phyloP scores from a whole-genome alignment of 2,113 vertebrate species.

The Lipophrys pholis region DNA sequence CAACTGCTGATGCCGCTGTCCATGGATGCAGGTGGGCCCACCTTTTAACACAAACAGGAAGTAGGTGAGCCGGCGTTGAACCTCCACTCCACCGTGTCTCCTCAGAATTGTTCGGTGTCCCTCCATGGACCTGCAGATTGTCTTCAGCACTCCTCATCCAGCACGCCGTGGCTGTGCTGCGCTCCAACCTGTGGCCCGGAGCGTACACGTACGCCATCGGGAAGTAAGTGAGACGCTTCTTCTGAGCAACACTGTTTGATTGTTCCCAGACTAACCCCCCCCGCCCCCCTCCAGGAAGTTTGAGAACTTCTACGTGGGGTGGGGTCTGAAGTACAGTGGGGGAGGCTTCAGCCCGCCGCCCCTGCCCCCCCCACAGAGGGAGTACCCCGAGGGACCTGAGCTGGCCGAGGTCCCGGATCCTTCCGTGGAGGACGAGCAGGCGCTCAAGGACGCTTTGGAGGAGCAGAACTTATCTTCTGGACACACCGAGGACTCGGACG shows the following conservation, averaged over 20 bases:
- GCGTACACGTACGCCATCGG: slow-evolving; percentile 88
- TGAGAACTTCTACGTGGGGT: slow-evolving; percentile 94
- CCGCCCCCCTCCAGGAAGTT: slow-evolving; percentile 71
- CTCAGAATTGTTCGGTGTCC: slow-evolving; percentile 85
- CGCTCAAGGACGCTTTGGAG: slow-evolving; percentile 82
- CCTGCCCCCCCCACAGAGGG: slow-evolving; percentile 78
- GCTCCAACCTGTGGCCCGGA: slow-evolving; percentile 95
- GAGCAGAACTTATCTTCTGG: slow-evolving; percentile 77
- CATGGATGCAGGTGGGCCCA: slow-evolving; percentile 89
- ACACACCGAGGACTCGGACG: slow-evolving; percentile 80
- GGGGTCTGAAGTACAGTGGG: slow-evolving; percentile 90
- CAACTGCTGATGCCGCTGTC: slow-evolving; percentile 91
- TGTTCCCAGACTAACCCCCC: background rate
- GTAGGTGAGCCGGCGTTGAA: background rate
- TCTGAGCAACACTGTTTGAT: too few species aligned
- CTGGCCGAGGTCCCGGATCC: slow-evolving; percentile 88
- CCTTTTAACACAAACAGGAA: background rate
- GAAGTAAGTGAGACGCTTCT: slow-evolving; percentile 82
- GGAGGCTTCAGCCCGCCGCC: slow-evolving; percentile 82
- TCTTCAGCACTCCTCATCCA: slow-evolving; percentile 88
- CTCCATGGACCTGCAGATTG: slow-evolving; percentile 87
- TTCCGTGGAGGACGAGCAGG: slow-evolving; percentile 87
- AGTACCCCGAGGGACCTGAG: slow-evolving; percentile 87
- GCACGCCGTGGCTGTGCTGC: slow-evolving; percentile 87
- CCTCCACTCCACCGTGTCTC: background rate